Evolutionary conservation across 2,888 invertebrate genomes (phyloP), one percentile per base, ranked within the genome.

Genomic region (Biston stratarius): DNA sequence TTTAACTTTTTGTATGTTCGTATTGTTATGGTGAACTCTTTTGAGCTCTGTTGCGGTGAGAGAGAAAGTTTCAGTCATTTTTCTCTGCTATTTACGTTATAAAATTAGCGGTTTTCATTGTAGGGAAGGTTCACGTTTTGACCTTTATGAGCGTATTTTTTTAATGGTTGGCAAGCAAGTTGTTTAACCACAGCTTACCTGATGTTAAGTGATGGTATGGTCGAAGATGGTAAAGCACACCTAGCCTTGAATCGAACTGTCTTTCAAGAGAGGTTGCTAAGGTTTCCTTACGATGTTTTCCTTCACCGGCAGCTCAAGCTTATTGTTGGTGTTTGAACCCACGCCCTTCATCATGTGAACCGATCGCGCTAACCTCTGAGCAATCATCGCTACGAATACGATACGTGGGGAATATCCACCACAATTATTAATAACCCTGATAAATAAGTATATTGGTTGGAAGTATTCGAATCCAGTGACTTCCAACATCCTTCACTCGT

Each of bases 1-100:
- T 81, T 81, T 78, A 77, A 78, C 80, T 83, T 83, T 83, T 87
- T 87, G 84, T 84, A 75, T 75, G 69, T 67, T 74, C 74, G 74
- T 73, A 79, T 83, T 81, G 79, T 83, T 81, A 82, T 81, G 77
- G 74, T 80, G 81, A 64, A 82, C 80, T 77, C 80, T 77, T 76
- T 78, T 79, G 78, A 72, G 74, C 74, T 72, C 65, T 70, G 74
- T 71, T 74, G 74, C 63, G 74, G 74, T 64, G 71, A 74, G 67
- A 69, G 72, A 11, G 71, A 74, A 74, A 74, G 70, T 74, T 74
- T 72, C 65, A 69, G 71, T 70, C 42, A 56, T 68, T 64, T 74
- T 74, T 74, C 63, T 67, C 66, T 69, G 64, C 40, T 68, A 67
- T 71, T 71, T 68, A 59, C 62, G 60, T 64, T 61, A 71, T 74